Base-by-base conservation (phyloP, 2,888 invertebrate species). In the Ornithoptera alexandrae region DNA sequence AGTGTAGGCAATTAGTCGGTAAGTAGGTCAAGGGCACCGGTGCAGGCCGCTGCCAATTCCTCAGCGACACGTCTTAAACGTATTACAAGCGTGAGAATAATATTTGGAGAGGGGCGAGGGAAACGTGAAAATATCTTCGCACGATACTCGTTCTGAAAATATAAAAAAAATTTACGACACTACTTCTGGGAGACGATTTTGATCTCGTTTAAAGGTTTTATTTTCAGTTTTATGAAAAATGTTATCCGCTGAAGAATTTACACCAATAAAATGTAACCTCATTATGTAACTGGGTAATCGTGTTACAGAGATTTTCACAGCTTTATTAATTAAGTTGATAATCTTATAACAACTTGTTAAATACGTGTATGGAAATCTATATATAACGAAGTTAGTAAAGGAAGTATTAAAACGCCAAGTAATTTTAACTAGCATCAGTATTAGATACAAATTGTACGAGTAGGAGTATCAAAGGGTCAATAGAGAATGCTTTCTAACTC, bases 1-100 rank as follows among this genome's bases (percentile, higher is more conserved):
- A 18, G 58, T 62, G 68, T 46, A 50, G 36, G 84, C 84, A 84
- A 85, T 85, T 84, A 85, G 80, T 74, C 75, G 72, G 78, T 78
- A 89, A 88, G 78, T 87, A 85, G 90, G 90, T 89, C 90, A 90
- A 84, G 90, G 89, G 78, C 78, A 75, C 65, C 39, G 67, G 70
- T 30, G 64, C 61, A 61, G 58, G 67, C 65, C 70, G 79, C 68
- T 85, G 88, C 86, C 88, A 87, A 85, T 63, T 60, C 42, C 22
- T 39, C 42, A 46, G 30, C 36, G 53, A 50, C 57, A 50, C 57
- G 20, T 59, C 60, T 8, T 22, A 61, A 22, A 39, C 56, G 46
- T 1, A 57, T 62, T 62, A 58, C 64, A 60, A 12, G 24, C 42
- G 46, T 42, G 39, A 56, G 46, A 17, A 57, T 58, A 30, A 60